These are phyloP conservation scores for Stenichneumon culpator DNA, from an alignment of 2,888 invertebrate species.

Conservation along the genomic window DNA sequence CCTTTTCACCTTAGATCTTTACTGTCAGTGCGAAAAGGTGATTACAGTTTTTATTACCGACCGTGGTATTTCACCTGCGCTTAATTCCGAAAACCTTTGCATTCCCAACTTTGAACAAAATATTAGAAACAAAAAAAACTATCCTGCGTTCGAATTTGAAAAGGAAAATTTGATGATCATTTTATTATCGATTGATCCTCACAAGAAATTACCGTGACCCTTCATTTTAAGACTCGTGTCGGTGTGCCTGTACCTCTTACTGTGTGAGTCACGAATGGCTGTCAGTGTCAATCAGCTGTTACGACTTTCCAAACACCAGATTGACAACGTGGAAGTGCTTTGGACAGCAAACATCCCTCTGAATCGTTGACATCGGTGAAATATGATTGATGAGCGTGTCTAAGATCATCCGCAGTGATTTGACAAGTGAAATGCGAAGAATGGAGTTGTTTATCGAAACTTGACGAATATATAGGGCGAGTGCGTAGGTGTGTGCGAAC, in stretches of 20 bases:
- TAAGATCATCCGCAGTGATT: not conserved
- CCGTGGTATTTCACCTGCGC: too few relatives aligned
- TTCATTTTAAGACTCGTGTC: not conserved
- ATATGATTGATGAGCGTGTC: not conserved
- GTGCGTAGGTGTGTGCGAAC: not conserved
- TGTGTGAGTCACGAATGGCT: constrained; percentile 13
- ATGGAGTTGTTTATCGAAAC: not conserved
- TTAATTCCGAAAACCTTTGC: too few relatives aligned
- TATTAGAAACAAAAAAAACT: too few relatives aligned
- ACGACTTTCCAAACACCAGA: not conserved
- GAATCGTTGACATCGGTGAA: not conserved
- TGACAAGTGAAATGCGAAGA: not conserved
- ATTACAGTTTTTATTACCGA: too few relatives aligned
- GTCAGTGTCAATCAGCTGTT: constrained; percentile 37
- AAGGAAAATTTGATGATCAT: too few relatives aligned
- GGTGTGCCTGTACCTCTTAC: not conserved
- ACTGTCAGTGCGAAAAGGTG: too few relatives aligned
- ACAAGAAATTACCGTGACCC: too few relatives aligned
- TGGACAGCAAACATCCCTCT: not conserved
- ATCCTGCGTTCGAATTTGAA: too few relatives aligned
- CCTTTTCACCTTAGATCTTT: too few relatives aligned
- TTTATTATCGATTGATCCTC: too few relatives aligned
- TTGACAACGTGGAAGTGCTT: constrained; percentile 22
- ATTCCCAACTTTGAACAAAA: too few relatives aligned
- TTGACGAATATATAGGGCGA: not conserved